Evolutionary conservation across 2,797 vertebrate species (phyloP).

Genomic region (Cuculus canorus): DNA sequence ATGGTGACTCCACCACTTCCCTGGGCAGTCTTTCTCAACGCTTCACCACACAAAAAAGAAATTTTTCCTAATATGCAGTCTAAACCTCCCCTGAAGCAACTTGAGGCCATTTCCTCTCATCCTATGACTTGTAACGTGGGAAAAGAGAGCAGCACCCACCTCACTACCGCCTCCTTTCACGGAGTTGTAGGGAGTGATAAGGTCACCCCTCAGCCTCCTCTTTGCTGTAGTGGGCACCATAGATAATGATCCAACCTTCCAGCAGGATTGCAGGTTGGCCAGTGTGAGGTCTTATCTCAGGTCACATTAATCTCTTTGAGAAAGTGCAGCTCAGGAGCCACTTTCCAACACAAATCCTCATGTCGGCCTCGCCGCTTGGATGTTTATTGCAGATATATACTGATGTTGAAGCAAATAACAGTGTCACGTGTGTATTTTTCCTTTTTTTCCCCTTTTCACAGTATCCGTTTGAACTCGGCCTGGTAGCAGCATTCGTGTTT

Average conservation of each 20-base stretch:
- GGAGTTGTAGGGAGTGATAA: no score
- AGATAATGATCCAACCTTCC: accelerated
- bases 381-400: background rate
- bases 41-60: no score
- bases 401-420: background rate
- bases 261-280: accelerated
- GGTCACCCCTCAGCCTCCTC: no score
- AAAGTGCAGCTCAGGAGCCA: background rate
- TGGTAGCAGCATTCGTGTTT: conserved; percentile 82
- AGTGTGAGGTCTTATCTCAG: accelerated
- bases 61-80: no score
- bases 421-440: background rate
- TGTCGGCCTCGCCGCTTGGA: background rate
- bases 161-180: no score
- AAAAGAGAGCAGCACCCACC: no score
- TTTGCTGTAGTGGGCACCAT: background rate
- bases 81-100: no score
- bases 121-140: no score
- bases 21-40: no score
- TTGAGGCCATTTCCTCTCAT: no score
- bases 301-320: background rate
- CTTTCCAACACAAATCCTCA: background rate
- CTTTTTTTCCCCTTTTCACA: conserved; percentile 51
- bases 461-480: conserved; percentile 88
- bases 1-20: no score